These are phyloP conservation scores for Micrasema longulum DNA, from an alignment of 1,140 invertebrate genomes.

Conservation along the genomic window DNA sequence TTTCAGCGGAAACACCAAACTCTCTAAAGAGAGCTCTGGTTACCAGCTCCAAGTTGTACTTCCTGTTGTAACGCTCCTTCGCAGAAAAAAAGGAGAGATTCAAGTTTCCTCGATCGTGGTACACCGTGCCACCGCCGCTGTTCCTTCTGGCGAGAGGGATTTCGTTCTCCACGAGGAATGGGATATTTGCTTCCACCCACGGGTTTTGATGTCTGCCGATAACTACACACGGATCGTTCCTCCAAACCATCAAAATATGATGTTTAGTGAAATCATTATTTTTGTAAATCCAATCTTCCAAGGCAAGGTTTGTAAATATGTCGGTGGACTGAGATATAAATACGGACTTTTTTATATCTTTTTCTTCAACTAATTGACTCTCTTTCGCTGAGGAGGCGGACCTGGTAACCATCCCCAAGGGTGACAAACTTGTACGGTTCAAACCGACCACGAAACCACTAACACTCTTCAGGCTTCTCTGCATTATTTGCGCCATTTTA, in stretches of 20 bases:
- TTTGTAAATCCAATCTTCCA: constrained; percentile 95
- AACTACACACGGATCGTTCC: constrained; percentile 93
- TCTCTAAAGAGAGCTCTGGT: constrained; percentile 81
- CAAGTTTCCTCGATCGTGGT: constrained; percentile 94
- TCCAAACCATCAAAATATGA: constrained; percentile 89
- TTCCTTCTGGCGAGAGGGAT: constrained; percentile 86
- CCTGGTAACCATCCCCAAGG: background rate
- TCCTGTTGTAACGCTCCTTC: constrained; percentile 82
- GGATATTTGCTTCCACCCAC: constrained; percentile 90
- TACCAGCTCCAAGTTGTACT: constrained; percentile 87
- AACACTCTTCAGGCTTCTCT: constrained; percentile 59
- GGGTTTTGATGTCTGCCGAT: constrained; percentile 98
- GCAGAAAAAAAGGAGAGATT: constrained; percentile 92
- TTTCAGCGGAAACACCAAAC: constrained; percentile 80
- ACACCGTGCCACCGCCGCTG: constrained; percentile 97
- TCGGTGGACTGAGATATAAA: constrained; percentile 92
- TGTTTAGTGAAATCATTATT: constrained; percentile 85
- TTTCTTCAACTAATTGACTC: constrained; percentile 57
- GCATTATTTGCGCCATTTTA: constrained; percentile 64
- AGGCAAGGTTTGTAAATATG: constrained; percentile 90
- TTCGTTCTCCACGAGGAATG: constrained; percentile 70
- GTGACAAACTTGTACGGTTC: constrained; percentile 58
- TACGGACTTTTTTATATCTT: constrained; percentile 81
- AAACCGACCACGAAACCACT: constrained; percentile 60
- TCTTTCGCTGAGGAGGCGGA: constrained; percentile 11